Evolutionary conservation across 2,888 invertebrate genomes (phyloP).

Genomic region (Erpobdella octoculata): DNA sequence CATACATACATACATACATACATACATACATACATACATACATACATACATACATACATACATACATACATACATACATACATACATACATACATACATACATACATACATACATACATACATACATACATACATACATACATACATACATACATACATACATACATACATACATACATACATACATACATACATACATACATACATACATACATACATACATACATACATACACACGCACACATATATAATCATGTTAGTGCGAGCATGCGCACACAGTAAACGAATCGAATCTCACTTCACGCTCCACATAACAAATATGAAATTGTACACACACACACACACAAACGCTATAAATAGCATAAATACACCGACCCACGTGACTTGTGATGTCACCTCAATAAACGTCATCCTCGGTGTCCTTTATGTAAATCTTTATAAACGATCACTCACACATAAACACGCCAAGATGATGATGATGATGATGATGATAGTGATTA

Average conservation of each 20-base stretch:
- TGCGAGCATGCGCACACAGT: too few species aligned
- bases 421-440: not conserved
- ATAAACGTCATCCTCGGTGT: not conserved
- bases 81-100: constrained; percentile 18
- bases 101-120: constrained; percentile 19
- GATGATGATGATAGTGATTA: constrained; percentile 6
- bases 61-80: constrained; percentile 17
- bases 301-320: not conserved
- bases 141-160: too few species aligned
- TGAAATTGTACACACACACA: not conserved
- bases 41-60: constrained; percentile 15
- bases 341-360: not conserved
- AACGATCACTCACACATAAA: too few species aligned
- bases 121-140: constrained; percentile 15
- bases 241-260: too few species aligned
- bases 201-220: too few species aligned
- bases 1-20: constrained; percentile 10
- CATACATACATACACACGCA: too few species aligned
- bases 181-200: too few species aligned
- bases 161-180: too few species aligned
- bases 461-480: constrained; percentile 17
- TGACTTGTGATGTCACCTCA: constrained; percentile 7
- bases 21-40: constrained; percentile 10
- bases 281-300: too few species aligned
- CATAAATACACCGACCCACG: not conserved